Conservation (phyloP, 2,797 vertebrate genomes). For the Anomalospiza imberbis region DNA sequence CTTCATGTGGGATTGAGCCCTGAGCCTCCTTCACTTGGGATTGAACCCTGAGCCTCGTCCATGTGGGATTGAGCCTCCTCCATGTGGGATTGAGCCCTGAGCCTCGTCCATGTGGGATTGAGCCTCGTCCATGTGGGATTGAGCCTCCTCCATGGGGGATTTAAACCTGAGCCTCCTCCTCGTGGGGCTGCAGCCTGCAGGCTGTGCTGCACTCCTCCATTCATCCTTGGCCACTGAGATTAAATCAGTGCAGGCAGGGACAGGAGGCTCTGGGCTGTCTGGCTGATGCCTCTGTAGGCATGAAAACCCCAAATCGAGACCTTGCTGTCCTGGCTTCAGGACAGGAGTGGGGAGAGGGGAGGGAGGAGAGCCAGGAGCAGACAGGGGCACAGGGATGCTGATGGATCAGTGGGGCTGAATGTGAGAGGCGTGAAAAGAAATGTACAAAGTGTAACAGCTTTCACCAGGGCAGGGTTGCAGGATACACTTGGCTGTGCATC, state of each 20-base stretch:
- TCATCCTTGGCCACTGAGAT: not conserved
- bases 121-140: accelerated
- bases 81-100: not conserved
- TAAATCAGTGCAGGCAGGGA: not conserved
- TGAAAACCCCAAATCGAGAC: not conserved
- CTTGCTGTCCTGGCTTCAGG: not conserved
- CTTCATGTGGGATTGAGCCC: accelerated
- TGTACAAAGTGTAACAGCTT: accelerated
- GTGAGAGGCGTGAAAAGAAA: not conserved
- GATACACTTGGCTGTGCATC: accelerated
- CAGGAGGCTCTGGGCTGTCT: not conserved
- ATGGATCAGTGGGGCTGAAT: not conserved
- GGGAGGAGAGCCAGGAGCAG: not conserved
- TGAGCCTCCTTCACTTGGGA: not conserved
- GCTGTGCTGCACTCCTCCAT: accelerated
- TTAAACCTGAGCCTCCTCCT: not conserved
- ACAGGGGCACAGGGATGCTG: not conserved
- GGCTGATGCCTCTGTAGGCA: accelerated
- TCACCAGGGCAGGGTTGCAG: not conserved
- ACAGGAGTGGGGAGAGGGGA: not conserved
- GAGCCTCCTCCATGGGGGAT: accelerated
- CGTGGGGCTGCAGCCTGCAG: not conserved
- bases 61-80: accelerated
- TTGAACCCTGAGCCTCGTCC: not conserved
- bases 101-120: too few relatives aligned